phyloP scores from a whole-genome alignment of 2,113 vertebrate genomes.

The Penelope pileata region DNA sequence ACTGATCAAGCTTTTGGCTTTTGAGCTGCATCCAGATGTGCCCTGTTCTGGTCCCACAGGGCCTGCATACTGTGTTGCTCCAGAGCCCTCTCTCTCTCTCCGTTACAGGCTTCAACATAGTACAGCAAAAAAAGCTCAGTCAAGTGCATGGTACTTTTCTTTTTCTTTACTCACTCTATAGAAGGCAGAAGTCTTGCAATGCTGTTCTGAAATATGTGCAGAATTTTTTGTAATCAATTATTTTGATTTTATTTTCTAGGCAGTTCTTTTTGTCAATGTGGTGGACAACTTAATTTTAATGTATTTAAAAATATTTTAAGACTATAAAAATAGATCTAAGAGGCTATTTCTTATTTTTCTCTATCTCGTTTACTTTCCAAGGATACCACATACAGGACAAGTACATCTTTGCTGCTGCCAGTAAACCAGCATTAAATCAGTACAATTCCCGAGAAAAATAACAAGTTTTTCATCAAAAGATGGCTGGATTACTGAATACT shows the following conservation, averaged over 20 bases:
- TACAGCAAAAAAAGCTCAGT: neutral
- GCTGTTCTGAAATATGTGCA: neutral
- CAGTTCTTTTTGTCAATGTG: neutral
- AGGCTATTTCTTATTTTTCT: neutral
- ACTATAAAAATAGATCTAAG: neutral
- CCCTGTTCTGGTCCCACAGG: neutral
- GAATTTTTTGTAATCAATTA: neutral
- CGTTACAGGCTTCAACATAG: neutral
- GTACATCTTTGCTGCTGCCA: neutral
- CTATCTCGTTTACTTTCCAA: neutral
- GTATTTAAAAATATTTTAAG: neutral
- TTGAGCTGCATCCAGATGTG: neutral
- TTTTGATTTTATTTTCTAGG: neutral
- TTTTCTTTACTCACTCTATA: neutral
- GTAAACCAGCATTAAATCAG: neutral
- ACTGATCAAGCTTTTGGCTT: neutral
- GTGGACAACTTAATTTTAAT: neutral
- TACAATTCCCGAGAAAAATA: neutral
- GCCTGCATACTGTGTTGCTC: fast-evolving
- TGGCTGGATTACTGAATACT: neutral
- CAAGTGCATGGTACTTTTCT: neutral
- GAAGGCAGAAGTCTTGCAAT: neutral
- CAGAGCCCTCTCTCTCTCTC: neutral
- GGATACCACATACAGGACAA: neutral
- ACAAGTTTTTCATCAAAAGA: neutral